These are phyloP conservation scores for Poecilia wingei DNA, from an alignment of 2,797 vertebrate genomes.

Conservation along the genomic window DNA sequence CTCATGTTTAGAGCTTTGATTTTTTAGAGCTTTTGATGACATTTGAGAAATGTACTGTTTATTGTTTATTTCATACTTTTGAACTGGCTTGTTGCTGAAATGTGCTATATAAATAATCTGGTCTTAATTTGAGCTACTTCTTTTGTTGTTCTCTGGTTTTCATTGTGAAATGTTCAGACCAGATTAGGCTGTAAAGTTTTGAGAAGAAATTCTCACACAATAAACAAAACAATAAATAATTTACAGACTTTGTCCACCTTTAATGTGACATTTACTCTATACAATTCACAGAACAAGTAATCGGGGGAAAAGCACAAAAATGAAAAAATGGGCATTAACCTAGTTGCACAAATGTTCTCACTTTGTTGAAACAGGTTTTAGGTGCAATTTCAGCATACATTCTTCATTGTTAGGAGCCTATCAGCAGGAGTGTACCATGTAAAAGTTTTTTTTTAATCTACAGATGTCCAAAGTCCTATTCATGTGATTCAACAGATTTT, in stretches of 20 bases:
- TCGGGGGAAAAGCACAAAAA: neutral
- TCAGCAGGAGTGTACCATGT: neutral
- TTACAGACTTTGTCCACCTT: neutral
- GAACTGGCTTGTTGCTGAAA: too few relatives aligned
- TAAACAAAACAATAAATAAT: neutral
- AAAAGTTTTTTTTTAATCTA: neutral
- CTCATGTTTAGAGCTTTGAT: too few relatives aligned
- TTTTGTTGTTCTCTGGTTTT: neutral
- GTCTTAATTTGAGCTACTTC: neutral
- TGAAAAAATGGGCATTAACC: neutral
- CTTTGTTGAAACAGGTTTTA: neutral
- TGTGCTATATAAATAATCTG: too few relatives aligned
- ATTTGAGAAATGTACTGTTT: too few relatives aligned
- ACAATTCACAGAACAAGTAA: neutral
- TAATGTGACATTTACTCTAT: neutral
- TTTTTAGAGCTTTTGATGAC: too few relatives aligned
- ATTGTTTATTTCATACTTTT: too few relatives aligned
- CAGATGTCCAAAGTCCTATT: neutral
- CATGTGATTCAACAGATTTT: neutral
- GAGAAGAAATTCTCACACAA: neutral
- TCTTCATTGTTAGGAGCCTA: neutral
- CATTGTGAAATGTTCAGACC: neutral
- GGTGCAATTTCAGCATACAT: neutral
- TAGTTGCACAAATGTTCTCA: neutral
- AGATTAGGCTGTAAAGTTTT: neutral